Evolutionary conservation across 2,797 vertebrate genomes (phyloP), one percentile per base, ranked within the genome.

Genomic region (Poecilia velifera): DNA sequence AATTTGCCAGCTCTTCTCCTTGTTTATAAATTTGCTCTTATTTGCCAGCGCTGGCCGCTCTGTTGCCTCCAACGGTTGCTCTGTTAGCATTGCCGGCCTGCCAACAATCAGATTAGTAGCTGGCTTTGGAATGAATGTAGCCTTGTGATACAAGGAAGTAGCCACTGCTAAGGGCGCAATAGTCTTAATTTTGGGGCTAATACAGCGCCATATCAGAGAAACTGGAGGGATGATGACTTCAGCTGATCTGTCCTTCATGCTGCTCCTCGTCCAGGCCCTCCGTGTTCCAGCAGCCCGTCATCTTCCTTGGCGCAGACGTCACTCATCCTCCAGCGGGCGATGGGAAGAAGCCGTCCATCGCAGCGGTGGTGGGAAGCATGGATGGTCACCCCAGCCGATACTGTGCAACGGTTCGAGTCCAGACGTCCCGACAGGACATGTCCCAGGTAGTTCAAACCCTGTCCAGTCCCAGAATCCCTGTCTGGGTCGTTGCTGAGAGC

Each of bases 291-390:
- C 98, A 99, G 92, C 98, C 98, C 0, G 98, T 99, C 89, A 99
- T 99, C 92, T 99, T 99, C 89, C 68, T 98, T 90, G 98, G 98
- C 12, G 98, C 98, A 0, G 98, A 99, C 0, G 98, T 99, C 77
- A 99, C 98, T 0, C 98, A 99, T 82, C 98, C 98, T 6, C 98
- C 98, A 0, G 98, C 98, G 0, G 98, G 98, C 0, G 98, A 99
- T 0, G 98, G 98, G 18, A 99, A 99, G 94, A 99, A 99, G 84
- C 98, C 98, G 0, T 99, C 98, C 77, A 99, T 99, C 0, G 98
- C 98, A 0, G 98, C 98, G 0, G 98, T 99, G 74, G 98, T 99
- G 57, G 98, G 98, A 88, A 99, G 98, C 92, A 99, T 99, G 98
- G 98, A 99, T 0, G 98, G 98, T 0, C 98, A 99, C 82, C 98